Conservation (phyloP, 2,888 invertebrate genomes). For the Drosophila cognata region DNA sequence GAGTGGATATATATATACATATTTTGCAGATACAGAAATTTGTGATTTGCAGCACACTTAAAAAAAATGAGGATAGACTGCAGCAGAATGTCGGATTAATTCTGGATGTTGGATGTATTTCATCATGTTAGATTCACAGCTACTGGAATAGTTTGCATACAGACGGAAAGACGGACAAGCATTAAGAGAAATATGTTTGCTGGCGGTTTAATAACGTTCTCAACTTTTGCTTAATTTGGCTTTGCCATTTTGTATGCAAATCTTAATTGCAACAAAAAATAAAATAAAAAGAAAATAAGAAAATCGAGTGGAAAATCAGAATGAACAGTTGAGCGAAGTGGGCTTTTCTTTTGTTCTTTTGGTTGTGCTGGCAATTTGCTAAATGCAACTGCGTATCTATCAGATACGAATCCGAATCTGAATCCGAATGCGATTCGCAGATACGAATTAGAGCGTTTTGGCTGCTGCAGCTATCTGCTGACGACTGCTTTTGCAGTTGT, state of each 20-base stretch:
- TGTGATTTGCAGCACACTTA: too few species aligned
- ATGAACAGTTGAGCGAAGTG: not conserved
- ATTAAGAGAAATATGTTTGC: not conserved
- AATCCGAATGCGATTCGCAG: constrained; percentile 35
- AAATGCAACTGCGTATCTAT: constrained; percentile 68
- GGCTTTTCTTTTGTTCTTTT: not conserved
- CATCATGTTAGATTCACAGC: not conserved
- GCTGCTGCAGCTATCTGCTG: constrained; percentile 48
- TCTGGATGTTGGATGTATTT: not conserved
- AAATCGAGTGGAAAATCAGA: not conserved
- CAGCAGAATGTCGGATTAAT: not conserved
- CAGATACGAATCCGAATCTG: constrained; percentile 56
- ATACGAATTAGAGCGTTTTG: constrained; percentile 37
- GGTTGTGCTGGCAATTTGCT: constrained; percentile 50
- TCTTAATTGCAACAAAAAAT: not conserved
- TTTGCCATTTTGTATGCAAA: not conserved
- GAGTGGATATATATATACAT: not conserved
- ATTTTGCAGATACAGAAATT: too few species aligned
- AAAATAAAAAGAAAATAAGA: not conserved
- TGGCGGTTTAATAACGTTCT: not conserved
- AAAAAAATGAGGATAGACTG: too few species aligned
- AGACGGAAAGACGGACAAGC: not conserved
- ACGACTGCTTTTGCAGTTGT: constrained; percentile 4
- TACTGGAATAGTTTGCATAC: not conserved
- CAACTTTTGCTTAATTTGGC: not conserved